A percentile compares a stretch with the other conserved stretches of the same genome.
Conservation (phyloP, 2,113 vertebrate species). For the mouse (Mus musculus) region GRCm39 chr3:78855501-78856000, state of each 20-base stretch:
- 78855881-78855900: not conserved
- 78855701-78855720: not conserved
- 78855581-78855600: not conserved
- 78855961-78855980: not conserved
- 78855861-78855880: not conserved
- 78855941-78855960: not conserved
- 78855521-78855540: not conserved
- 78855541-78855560: not conserved
- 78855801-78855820: not conserved
- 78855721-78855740: not conserved
- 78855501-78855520: not conserved
- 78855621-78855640: not conserved
- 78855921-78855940: not conserved
- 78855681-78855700: not conserved
- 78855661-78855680: not conserved
- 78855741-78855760: constrained; percentile 38
- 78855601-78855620: not conserved
- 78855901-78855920: not conserved
- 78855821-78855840: not conserved
- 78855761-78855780: fast-evolving
- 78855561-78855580: not conserved
- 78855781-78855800: not conserved
- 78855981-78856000: too few relatives aligned
- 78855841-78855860: not conserved
- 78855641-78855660: not conserved